Base-by-base conservation (phyloP, 2,113 vertebrate species). In the Amazona vittata region DNA sequence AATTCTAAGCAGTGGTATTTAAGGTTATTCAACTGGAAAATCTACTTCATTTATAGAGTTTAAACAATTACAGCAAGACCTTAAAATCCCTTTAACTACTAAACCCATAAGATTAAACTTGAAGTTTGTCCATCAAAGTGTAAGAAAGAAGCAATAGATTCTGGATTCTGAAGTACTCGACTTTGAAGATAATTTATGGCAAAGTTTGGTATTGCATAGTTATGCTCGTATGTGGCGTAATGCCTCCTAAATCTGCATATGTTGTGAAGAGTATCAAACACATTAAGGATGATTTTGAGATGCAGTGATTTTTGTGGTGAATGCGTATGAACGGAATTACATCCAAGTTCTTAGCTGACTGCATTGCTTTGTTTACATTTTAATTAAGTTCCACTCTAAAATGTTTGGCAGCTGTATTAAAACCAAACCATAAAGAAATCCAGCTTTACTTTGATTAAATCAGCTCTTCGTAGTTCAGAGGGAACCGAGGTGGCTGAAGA, bases 11-110 rank as follows among this genome's bases (percentile, higher is more conserved):
- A 79, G 86, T 49, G 28, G 64, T 83, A 93, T 91, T 94, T 86
- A 91, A 57, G 60, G 83, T 95, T 93, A 83, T 95, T 95, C 89
- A 90, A 1, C 92, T 93, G 86, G 90, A 94, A 97, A 96, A 96
- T 95, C 68, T 64, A 95, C 94, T 96, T 94, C 83, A 88, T 89
- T 96, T 95, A 28, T 60, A 83, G 88, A 87, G 43, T 91, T 96
- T 83, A 92, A 93, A 80, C 85, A 83, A 96, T 96, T 94, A 89
- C 5, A 43, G 75, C 89, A 86, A 95, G 44, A 92, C 83, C 28
- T 75, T 75, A 64, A 91, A 43, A 68, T 91, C 62, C 47, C 94
- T 88, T 85, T 47, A 92, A 85, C 47, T 91, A 33, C 37, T 79
- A 43, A 63, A 55, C 65, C 28, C 50, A 13, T 55, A 73, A 88